Evolutionary conservation across 2,797 vertebrate species (phyloP).

Genomic region (Crocidura indochinensis): DNA sequence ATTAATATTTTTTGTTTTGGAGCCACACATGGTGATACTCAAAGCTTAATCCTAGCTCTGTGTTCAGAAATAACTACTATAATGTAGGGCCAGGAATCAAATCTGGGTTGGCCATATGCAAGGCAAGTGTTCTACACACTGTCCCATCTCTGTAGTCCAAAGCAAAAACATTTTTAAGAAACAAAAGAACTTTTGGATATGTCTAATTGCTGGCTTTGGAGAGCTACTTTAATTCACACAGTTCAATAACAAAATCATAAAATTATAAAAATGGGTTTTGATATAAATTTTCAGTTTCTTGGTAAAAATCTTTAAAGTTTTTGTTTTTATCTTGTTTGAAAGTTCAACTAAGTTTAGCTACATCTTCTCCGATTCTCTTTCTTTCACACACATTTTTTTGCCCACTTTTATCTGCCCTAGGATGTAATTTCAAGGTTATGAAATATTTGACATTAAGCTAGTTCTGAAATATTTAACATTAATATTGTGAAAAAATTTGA

Average conservation of each 20-base stretch:
- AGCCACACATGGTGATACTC: too few species aligned
- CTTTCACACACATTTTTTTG: not conserved
- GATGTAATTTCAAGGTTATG: not conserved
- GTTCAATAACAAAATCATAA: conserved; percentile 13
- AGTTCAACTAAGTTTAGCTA: conserved; percentile 53
- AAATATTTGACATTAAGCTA: too few species aligned
- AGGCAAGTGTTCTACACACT: too few species aligned
- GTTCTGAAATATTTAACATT: not conserved
- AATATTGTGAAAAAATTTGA: conserved; percentile 47
- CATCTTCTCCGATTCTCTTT: not conserved
- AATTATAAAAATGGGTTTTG: conserved; percentile 52
- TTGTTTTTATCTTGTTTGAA: conserved; percentile 33
- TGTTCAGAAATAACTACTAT: too few species aligned
- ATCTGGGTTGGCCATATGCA: too few species aligned
- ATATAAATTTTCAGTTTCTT: conserved; percentile 39
- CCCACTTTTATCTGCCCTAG: conserved; percentile 12
- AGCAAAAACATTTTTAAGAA: conserved; percentile 33
- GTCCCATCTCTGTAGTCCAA: too few species aligned
- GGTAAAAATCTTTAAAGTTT: conserved; percentile 45
- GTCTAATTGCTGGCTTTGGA: conserved; percentile 39
- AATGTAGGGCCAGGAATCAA: too few species aligned
- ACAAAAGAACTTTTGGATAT: conserved; percentile 21
- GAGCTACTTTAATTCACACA: conserved; percentile 51
- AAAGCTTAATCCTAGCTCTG: too few species aligned
- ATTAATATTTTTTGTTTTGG: too few species aligned